Evolutionary conservation across 2,797 vertebrate genomes (phyloP), one percentile per base, ranked within the genome.

Genomic region (Meriones psammophilus): DNA sequence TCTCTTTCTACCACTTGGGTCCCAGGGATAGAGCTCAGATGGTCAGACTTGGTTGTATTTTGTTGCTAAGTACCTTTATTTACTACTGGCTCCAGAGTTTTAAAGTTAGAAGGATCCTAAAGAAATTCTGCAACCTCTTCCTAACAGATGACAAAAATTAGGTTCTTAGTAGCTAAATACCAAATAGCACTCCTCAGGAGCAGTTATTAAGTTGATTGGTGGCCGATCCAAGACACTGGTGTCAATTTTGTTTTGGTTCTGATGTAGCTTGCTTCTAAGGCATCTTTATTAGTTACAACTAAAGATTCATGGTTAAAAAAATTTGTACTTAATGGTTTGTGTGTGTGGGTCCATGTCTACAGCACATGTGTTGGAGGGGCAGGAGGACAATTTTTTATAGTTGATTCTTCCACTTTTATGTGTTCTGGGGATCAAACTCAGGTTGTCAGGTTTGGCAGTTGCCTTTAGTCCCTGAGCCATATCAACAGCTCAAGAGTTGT

Each of bases 241-340:
- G 64, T 84, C 8, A 24, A 74, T 13, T 84, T 90, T 92, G 50
- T 94, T 95, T 95, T 88, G 84, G 77, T 83, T 95, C 64, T 94
- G 78, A 77, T 1, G 77, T 9, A 94, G 71, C 58, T 69, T 80
- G n/a, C 26, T 42, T 93, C 20, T 76, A 71, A 93, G 66, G 62
- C 64, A 76, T 78, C 73, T 85, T 54, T 58, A 54, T 17, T 58
- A 80, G 54, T n/a, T 92, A 85, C 18, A 76, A 77, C 42, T 88
- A 91, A 80, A 28, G 68, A 56, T 71, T 80, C 50, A 14, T 92
- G n/a, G 20, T n/a, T 74, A 8, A 13, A 42, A 62, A 92, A 90
- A 88, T 50, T 50, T 84, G 36, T 4, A 60, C 60, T 81, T 26
- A 56, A 58, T n/a, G 50, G 54, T 33, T 56, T 73, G 42, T 83